phyloP scores from a whole-genome alignment of 2,888 invertebrate genomes.

The Cyrtodaria siliqua region DNA sequence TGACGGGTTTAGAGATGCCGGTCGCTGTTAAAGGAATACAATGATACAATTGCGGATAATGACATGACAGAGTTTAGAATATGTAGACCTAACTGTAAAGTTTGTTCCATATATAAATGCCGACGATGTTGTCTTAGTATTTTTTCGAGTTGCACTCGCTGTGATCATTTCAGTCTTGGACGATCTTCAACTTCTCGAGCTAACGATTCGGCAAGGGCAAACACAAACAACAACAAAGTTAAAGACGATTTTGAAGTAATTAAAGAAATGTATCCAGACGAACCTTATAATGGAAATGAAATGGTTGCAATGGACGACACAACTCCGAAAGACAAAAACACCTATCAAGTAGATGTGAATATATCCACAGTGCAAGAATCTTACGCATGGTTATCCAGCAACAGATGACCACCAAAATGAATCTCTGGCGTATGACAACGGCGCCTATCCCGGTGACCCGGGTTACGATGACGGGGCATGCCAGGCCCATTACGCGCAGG shows the following conservation, averaged over 20 bases:
- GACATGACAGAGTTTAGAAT: slow-evolving; percentile 55
- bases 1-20: slow-evolving; percentile 53
- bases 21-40: slow-evolving; percentile 50
- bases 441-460: slow-evolving; percentile 44
- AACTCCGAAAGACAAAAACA: not conserved
- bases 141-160: slow-evolving; percentile 32
- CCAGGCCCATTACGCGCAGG: too few species aligned
- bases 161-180: slow-evolving; percentile 46
- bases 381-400: slow-evolving; percentile 21
- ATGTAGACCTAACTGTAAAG: slow-evolving; percentile 48
- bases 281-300: slow-evolving; percentile 7
- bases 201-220: slow-evolving; percentile 5
- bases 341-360: slow-evolving; percentile 6
- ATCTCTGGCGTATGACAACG: slow-evolving; percentile 35
- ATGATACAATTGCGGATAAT: slow-evolving; percentile 40
- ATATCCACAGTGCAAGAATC: slow-evolving; percentile 31
- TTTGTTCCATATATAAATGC: slow-evolving; percentile 46
- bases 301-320: too few species aligned
- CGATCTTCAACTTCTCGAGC: slow-evolving; percentile 11
- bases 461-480: slow-evolving; percentile 11
- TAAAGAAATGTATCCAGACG: slow-evolving; percentile 61
- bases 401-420: not conserved
- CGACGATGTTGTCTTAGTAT: slow-evolving; percentile 38
- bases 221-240: slow-evolving; percentile 18
- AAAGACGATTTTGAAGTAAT: slow-evolving; percentile 62